A percentile compares a stretch with the other conserved stretches of the same genome.
These are phyloP conservation scores for Marasmarcha lunaedactyla DNA, from an alignment of 2,888 invertebrate genomes.

Conservation along the genomic window DNA sequence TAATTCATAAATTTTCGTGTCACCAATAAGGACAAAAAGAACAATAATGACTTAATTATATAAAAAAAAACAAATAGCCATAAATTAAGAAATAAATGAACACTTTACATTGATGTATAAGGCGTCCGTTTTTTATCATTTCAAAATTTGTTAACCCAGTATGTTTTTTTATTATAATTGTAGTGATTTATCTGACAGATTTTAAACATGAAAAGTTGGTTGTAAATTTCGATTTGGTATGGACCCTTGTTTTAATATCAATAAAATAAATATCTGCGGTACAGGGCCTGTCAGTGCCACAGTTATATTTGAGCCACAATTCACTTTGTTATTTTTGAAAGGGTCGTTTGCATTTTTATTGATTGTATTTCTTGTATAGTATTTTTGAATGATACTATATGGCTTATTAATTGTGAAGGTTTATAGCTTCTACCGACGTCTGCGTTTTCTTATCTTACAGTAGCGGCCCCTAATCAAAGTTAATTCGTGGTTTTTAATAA, in stretches of 20 bases:
- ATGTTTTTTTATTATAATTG: constrained; percentile 50
- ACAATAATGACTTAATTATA: too few species aligned
- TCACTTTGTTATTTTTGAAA: constrained; percentile 11
- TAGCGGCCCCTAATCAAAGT: neutral
- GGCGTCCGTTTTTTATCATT: constrained; percentile 40
- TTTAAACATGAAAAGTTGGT: constrained; percentile 38
- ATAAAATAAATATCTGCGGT: constrained; percentile 38
- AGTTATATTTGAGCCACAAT: constrained; percentile 18
- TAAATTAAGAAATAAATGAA: constrained; percentile 8
- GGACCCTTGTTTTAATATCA: constrained; percentile 49
- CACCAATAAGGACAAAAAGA: too few species aligned
- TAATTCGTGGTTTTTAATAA: neutral
- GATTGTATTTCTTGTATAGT: constrained; percentile 4
- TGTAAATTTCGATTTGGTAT: constrained; percentile 43
- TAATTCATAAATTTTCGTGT: too few species aligned
- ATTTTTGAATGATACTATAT: constrained; percentile 9
- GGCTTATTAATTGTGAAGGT: constrained; percentile 1
- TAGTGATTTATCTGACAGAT: constrained; percentile 57
- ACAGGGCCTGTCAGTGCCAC: constrained; percentile 32
- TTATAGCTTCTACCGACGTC: neutral
- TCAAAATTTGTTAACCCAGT: constrained; percentile 43
- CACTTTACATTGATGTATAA: constrained; percentile 12
- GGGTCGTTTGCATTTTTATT: constrained; percentile 11
- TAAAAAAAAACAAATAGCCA: too few species aligned
- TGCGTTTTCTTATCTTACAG: neutral